Evolutionary conservation across 23 tunicate genomes (phyloP).

Genomic region (Styela clava): DNA sequence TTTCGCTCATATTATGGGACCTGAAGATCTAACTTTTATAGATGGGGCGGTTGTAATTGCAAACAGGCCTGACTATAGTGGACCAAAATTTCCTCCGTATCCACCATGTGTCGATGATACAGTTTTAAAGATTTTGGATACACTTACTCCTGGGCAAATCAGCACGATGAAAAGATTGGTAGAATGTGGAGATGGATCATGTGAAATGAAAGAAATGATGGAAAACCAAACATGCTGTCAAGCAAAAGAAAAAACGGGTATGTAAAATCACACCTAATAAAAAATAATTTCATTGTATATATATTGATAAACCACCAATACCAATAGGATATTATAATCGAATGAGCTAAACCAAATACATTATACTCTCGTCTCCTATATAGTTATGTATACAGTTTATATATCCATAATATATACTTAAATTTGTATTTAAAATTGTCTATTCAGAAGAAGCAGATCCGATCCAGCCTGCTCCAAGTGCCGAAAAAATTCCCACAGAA

Average conservation of each 20-base stretch:
- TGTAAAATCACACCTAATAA: too few species aligned
- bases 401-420: too few species aligned
- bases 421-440: too few species aligned
- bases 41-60: constrained; percentile 66
- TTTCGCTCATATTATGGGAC: constrained; percentile 50
- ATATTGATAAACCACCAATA: too few species aligned
- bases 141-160: constrained; percentile 46
- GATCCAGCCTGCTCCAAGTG: neutral
- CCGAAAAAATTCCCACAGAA: neutral
- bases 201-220: constrained; percentile 16
- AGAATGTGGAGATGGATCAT: constrained; percentile 36
- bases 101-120: constrained; percentile 36
- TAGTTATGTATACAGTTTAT: too few species aligned
- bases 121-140: constrained; percentile 13
- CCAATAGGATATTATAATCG: too few species aligned
- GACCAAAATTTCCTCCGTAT: constrained; percentile 14
- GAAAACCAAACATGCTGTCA: neutral
- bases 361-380: too few species aligned
- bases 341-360: too few species aligned
- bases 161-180: constrained; percentile 47
- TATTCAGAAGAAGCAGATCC: neutral
- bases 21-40: constrained; percentile 30
- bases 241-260: neutral
- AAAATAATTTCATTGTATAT: too few species aligned
- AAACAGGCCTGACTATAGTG: neutral